phyloP scores from a whole-genome alignment of 2,797 vertebrate genomes.

The Nasua narica region DNA sequence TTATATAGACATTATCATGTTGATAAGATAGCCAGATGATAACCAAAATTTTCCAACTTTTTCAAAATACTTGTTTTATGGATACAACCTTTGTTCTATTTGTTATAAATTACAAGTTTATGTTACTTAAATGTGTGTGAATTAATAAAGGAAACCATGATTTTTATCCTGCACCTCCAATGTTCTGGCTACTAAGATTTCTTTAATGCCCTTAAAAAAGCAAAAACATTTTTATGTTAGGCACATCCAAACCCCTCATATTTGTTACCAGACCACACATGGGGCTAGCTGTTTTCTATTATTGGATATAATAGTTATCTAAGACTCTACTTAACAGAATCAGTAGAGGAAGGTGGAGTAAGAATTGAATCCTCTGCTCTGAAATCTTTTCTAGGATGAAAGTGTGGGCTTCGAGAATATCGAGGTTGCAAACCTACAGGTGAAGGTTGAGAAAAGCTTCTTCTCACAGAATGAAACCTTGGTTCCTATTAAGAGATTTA shows the following conservation, averaged over 20 bases:
- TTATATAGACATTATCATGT: constrained; percentile 1
- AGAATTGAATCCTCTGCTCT: constrained; percentile 76
- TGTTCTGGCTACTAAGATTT: constrained; percentile 47
- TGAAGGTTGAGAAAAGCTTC: constrained; percentile 70
- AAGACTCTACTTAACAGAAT: constrained; percentile 77
- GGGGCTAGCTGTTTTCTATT: constrained; percentile 39
- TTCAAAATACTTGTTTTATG: constrained; percentile 20
- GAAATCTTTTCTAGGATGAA: constrained; percentile 73
- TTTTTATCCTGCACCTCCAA: constrained; percentile 67
- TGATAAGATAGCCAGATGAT: constrained; percentile 19
- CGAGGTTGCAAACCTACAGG: constrained; percentile 76
- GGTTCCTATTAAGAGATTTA: constrained; percentile 78
- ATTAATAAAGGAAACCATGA: constrained; percentile 68
- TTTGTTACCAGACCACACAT: constrained; percentile 53
- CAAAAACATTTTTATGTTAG: constrained; percentile 59
- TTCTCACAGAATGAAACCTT: constrained; percentile 79
- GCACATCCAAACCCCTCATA: constrained; percentile 43
- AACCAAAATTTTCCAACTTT: constrained; percentile 14
- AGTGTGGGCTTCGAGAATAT: constrained; percentile 66
- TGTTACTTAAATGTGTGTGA: constrained; percentile 53
- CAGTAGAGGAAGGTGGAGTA: constrained; percentile 66
- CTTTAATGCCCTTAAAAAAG: constrained; percentile 47
- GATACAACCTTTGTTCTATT: neutral
- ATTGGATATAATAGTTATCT: constrained; percentile 34
- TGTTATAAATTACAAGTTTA: constrained; percentile 56